phyloP scores from a whole-genome alignment of 2,888 invertebrate genomes.

The Lochmaea capreae region DNA sequence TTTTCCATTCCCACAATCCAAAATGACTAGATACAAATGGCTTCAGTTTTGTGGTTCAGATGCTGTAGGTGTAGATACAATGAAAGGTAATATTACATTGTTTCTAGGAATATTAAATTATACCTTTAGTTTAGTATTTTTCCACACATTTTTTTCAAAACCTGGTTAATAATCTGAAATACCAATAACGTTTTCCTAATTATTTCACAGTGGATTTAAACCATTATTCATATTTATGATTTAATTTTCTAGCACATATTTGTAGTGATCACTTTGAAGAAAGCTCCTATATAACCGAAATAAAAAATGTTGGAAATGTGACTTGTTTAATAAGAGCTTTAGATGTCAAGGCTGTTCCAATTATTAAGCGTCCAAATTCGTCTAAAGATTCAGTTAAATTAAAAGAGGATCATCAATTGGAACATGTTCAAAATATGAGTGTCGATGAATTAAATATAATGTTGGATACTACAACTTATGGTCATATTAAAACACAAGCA shows the following conservation, averaged over 20 bases:
- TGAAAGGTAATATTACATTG: conserved; percentile 14
- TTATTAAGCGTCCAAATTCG: conserved; percentile 3
- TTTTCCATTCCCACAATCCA: conserved; percentile 19
- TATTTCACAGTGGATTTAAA: neutral
- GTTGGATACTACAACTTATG: conserved; percentile 11
- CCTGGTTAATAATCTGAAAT: too few species aligned
- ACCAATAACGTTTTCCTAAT: too few species aligned
- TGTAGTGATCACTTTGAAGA: conserved; percentile 24
- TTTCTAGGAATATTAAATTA: neutral
- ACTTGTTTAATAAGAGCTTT: conserved; percentile 20
- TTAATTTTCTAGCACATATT: conserved; percentile 13
- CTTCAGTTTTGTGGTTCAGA: conserved; percentile 17
- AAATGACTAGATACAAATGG: conserved; percentile 11
- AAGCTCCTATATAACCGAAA: conserved; percentile 22
- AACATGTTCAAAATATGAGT: neutral
- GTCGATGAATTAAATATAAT: neutral
- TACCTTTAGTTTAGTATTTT: too few species aligned
- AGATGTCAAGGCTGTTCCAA: conserved; percentile 19
- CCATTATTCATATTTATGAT: neutral
- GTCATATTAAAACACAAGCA: conserved; percentile 7
- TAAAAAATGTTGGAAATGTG: neutral
- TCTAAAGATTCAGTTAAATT: neutral
- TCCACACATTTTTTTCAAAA: too few species aligned
- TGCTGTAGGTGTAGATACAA: neutral
- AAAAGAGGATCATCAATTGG: neutral